Evolutionary conservation across 2,888 invertebrate species (phyloP), one percentile per base, ranked within the genome.

Genomic region (Ischnura elegans): DNA sequence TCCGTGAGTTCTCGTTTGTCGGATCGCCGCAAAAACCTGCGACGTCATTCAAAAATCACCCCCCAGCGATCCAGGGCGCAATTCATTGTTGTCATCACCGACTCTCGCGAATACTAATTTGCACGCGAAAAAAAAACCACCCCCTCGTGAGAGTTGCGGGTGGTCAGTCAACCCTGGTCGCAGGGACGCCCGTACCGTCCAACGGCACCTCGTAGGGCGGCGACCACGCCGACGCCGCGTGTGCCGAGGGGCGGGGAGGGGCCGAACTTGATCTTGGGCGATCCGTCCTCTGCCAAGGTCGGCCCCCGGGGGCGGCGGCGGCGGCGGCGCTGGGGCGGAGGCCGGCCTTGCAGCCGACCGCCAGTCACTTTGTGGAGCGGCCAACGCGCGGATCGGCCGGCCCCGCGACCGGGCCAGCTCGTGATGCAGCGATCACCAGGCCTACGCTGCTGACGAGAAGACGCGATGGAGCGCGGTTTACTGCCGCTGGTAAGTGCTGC

Each of bases 211-310:
- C n/a, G n/a, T n/a, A n/a, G n/a, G 61, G 61, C 16, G 61, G 61
- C 16, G 76, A 61, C 25, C 61, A 61, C 61, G 61, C 61, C n/a
- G 76, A 10, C 10, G 76, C 25, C 29, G 10, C 76, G 76, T 29
- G 76, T 36, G 29, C 76, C n/a, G 51, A 51, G 51, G 19, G 51
- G 8, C 16, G 19, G 51, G 19, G 51, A 19, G 51, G 19, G 51
- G 51, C 76, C 76, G 76, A 76, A 76, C 76, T 76, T 76, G 76
- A 76, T 76, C 76, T 76, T 76, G 76, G 36, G 76, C 29, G 29
- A 13, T n/a, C 1, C 76, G 76, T 76, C 76, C 76, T 76, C 76
- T 76, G 76, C 76, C 76, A 76, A 76, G 76, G 76, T 76, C 76
- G 76, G n/a, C 61, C 61, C 61, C 25, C 5, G 61, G 61, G 61